Evolutionary conservation across 37 sponge, comb jelly and placozoan genomes (phyloP), one percentile per base, ranked within the genome.

Genomic region (Beroe ovata): DNA sequence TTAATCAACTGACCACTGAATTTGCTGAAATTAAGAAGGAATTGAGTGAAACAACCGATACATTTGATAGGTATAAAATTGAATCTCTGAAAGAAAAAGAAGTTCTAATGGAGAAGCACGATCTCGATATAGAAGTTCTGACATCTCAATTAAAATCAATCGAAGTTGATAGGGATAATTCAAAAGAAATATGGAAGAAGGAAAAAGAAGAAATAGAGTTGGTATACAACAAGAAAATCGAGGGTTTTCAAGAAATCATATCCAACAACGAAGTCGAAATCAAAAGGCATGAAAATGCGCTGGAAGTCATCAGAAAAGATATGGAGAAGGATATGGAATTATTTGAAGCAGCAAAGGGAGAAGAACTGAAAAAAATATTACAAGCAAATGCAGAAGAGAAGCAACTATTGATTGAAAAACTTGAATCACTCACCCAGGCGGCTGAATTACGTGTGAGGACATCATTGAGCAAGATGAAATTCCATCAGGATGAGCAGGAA

Each of bases 351-450:
- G 20, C 28, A 62, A 62, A 62, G 29, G 21, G 20, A 20, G 63
- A 62, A 16, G 63, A 62, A 25, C 23, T 28, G 4, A 23, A 21
- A 28, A 62, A 62, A 16, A 62, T 62, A 8, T 4, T 62, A n/a
- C 63, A 62, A 62, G 63, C 63, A 62, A 28, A 21, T 21, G 63
- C 8, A 28, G 63, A 62, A 25, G 63, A 62, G 20, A 62, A 62
- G 63, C 63, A 25, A 16, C 3, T 25, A n/a, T 6, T 62, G 8
- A 16, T 28, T 6, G 63, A 4, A 62, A 62, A 62, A 62, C 63
- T 62, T 3, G 63, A 62, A 25, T 8, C 8, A 23, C 20, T 62
- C 3, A 62, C 63, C 20, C 19, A 62, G 21, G 29, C 8, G 20
- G 20, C 63, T 20, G 63, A 62, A 62, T 28, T 62, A 62, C 23